phyloP scores from a whole-genome alignment of 2,888 invertebrate species.

The Odiellus spinosus region DNA sequence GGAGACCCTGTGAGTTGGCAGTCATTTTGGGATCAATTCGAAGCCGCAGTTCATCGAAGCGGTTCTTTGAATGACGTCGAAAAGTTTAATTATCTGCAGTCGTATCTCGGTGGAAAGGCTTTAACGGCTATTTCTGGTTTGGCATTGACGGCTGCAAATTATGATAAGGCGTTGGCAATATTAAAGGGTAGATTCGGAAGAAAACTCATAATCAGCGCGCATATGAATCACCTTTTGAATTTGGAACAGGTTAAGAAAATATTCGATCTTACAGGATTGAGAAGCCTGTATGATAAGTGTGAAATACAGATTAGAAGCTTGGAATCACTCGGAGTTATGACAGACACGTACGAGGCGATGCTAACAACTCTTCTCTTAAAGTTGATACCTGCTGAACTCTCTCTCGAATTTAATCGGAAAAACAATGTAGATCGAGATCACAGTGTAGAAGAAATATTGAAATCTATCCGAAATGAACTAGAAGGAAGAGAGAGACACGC shows the following conservation, averaged over 20 bases:
- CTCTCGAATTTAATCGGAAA: no score
- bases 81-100: conserved; percentile 5
- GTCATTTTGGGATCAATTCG: conserved; percentile 4
- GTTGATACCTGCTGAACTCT: no score
- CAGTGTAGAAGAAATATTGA: no score
- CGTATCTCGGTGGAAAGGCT: conserved; percentile 2
- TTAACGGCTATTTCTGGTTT: neutral
- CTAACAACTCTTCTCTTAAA: no score
- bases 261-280: neutral
- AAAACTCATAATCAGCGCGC: neutral
- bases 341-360: no score
- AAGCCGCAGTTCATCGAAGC: conserved; percentile 2
- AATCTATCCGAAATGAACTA: no score
- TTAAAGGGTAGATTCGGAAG: conserved; percentile 3
- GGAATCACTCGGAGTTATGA: neutral
- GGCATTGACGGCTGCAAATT: conserved; percentile 1
- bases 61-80: neutral
- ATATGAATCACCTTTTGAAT: neutral
- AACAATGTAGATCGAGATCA: no score
- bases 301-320: conserved; percentile 2
- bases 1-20: neutral
- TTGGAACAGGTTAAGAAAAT: neutral
- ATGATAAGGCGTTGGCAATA: neutral
- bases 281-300: conserved; percentile 3
- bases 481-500: no score